Base-by-base conservation (phyloP, 2,797 vertebrate species). In the Pygocentrus nattereri region DNA sequence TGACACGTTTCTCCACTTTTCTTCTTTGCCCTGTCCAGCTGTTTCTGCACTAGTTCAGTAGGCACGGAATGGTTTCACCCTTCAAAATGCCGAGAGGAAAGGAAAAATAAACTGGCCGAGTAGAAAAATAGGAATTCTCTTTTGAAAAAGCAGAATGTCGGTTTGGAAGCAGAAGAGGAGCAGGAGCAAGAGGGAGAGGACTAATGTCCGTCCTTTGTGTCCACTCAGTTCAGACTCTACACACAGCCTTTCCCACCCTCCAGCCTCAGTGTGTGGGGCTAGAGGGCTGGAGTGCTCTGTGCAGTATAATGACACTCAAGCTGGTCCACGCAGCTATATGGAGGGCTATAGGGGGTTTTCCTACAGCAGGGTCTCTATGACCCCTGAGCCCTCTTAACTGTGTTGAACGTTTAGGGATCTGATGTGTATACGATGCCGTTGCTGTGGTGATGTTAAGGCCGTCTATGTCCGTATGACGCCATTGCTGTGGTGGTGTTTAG, bases 21-120 rank as follows among this genome's bases (percentile, higher is more conserved):
- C 61, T 49, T n/a, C 34, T 44, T 10, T 72, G 15, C 61, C 47
- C 64, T 61, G 50, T 85, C 69, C 64, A 54, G 67, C 74, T 54
- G 72, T n/a, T 68, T 52, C 70, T 82, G 65, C 52, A 21, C 79
- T 30, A 90, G 90, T 80, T 90, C 90, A 90, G 88, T 93, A 96
- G 96, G 95, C 95, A 96, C 95, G 94, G 94, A 96, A 96, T 87
- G 95, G 95, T 92, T 94, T 92, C 89, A 90, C 93, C 92, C 89
- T 93, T 86, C 19, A 88, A 85, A 94, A 90, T 23, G 83, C 89
- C 86, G 70, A 82, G 90, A 49, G 30, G 49, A 73, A 81, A 85
- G 59, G 71, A 91, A 86, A 79, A 93, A 92, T 90, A 93, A 90
- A 94, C 91, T 93, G 92, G 92, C 93, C 88, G 80, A 91, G 92